Percentiles rank a stretch among this genome's conserved stretches.
These are phyloP conservation scores for Drosophila parabipectinata DNA, from an alignment of 1,140 invertebrate species.

Conservation along the genomic window DNA sequence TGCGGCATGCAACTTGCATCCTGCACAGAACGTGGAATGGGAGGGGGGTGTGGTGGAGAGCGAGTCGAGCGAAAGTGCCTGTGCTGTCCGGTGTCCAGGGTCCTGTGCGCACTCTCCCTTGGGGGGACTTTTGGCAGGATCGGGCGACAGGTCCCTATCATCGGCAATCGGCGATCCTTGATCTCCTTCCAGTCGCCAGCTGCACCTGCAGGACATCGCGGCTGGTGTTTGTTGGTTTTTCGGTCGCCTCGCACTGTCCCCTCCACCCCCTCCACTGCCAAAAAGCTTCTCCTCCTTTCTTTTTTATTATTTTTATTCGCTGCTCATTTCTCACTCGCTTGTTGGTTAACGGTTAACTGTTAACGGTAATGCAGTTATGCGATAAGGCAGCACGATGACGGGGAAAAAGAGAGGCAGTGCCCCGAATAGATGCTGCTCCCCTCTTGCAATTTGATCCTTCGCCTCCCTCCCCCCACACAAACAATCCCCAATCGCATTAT, in stretches of 20 bases:
- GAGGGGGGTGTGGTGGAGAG: not conserved
- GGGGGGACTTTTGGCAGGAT: conserved; percentile 10
- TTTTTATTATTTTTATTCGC: conserved; percentile 7
- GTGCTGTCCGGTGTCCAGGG: not conserved
- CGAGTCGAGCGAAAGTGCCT: conserved; percentile 41
- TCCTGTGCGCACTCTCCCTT: conserved; percentile 31
- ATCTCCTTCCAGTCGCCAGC: conserved; percentile 49
- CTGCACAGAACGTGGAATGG: conserved; percentile 5
- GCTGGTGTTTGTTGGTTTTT: conserved; percentile 40
- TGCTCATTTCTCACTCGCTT: conserved; percentile 20
- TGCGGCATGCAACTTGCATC: conserved; percentile 64
- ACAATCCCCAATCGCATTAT: conserved; percentile 56
- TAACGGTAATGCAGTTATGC: conserved; percentile 59
- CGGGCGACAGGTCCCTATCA: conserved; percentile 41
- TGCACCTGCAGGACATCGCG: conserved; percentile 59
- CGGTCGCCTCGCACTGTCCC: not conserved
- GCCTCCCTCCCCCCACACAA: not conserved
- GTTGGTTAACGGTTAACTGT: conserved; percentile 56
- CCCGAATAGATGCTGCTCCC: conserved; percentile 3
- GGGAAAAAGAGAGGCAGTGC: not conserved
- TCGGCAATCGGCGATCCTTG: conserved; percentile 48
- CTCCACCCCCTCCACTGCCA: too few relatives aligned
- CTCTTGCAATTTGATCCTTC: not conserved
- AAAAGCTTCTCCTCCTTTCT: not conserved
- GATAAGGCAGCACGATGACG: too few relatives aligned